Evolutionary conservation across 2,888 invertebrate genomes (phyloP), one percentile per base, ranked within the genome.

Genomic region (Epistrophella euchroma): DNA sequence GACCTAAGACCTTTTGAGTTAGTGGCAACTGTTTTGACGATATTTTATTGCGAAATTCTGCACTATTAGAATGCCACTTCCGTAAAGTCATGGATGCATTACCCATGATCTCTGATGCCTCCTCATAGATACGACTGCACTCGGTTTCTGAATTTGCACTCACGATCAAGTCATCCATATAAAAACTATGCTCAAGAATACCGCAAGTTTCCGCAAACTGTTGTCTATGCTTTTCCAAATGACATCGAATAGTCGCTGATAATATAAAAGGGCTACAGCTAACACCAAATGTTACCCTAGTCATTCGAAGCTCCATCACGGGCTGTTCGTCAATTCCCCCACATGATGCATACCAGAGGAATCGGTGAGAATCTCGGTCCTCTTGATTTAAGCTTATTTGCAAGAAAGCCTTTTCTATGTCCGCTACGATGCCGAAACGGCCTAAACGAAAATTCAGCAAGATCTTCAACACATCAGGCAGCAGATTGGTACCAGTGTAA

Each of bases 31-130:
- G 37, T 40, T 2, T 40, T 40, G 15, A 13, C 2, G 37, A 3
- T 15, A 72, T 19, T 1, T 2, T 15, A 4, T 68, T 19, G 6
- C 60, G 35, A 72, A 79, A 15, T 17, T 55, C 13, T n/a, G 25
- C 0, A 28, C 28, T 37, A 25, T 73, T 79, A 11, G 73, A 73
- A 17, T 79, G 55, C 66, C 72, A 79, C 32, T 78, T 78, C 17
- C 72, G 58, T n/a, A 77, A 17, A n/a, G 35, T 56, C 75, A 75
- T 77, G 19, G 28, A 50, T 3, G 66, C 72, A 11, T 11, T 17
- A 25, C 50, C 50, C 64, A 72, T 47, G 13, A 78, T 64, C 4
- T 32, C 11, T 2, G 28, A n/a, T 2, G 77, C 60, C 13, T 70
- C 50, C 0, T 35, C 17, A 17, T 15, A 52, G 0, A 56, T 28